These are phyloP conservation scores for Lates calcarifer DNA, from an alignment of 2,113 vertebrate species.

Conservation along the genomic window DNA sequence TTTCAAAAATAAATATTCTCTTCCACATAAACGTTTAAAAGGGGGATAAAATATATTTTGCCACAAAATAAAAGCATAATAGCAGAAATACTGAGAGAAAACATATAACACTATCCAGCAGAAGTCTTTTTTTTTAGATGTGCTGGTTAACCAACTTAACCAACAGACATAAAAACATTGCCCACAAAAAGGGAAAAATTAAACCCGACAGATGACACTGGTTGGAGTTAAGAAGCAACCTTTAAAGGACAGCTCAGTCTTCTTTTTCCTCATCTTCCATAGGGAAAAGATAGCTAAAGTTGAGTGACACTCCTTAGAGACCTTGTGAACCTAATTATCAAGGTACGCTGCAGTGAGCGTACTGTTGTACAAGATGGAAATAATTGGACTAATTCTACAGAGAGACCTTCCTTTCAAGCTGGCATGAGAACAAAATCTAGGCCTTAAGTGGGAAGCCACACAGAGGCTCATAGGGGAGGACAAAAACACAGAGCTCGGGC, in stretches of 20 bases:
- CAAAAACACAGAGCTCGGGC: constrained; percentile 17
- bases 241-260: constrained; percentile 34
- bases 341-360: constrained; percentile 23
- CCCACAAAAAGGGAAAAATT: constrained; percentile 13
- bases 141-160: constrained; percentile 16
- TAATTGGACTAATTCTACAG: constrained; percentile 67
- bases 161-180: constrained; percentile 16
- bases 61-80: constrained; percentile 7
- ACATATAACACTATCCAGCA: constrained; percentile 58
- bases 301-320: constrained; percentile 77
- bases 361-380: constrained; percentile 32
- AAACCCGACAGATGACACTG: constrained; percentile 22
- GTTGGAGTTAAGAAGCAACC: constrained; percentile 15
- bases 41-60: constrained; percentile 11
- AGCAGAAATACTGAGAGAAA: constrained; percentile 38
- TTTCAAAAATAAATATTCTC: constrained; percentile 45
- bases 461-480: constrained; percentile 16
- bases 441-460: constrained; percentile 46
- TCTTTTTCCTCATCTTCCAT: constrained; percentile 30
- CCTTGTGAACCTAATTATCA: constrained; percentile 63
- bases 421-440: constrained; percentile 48
- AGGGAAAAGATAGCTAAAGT: constrained; percentile 57
- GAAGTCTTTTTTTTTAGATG: constrained; percentile 25
- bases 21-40: constrained; percentile 30
- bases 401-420: constrained; percentile 33